Base-by-base conservation (phyloP, 1,140 invertebrate genomes). In the Drosophila paulistorum region DNA sequence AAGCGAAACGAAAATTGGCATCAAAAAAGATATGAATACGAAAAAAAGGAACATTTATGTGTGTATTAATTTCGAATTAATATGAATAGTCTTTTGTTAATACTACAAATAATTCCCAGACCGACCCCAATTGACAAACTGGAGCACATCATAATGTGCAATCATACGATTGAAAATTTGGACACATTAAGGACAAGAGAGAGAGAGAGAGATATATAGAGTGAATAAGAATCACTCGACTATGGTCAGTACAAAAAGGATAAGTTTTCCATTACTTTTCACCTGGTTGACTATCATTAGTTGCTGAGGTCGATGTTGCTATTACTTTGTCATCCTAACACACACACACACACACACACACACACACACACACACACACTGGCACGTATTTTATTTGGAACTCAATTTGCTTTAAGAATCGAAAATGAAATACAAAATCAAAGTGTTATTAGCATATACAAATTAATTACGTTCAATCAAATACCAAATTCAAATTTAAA, bases 11-110 rank as follows among this genome's bases (percentile, higher is more conserved):
- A 85, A 82, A 78, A 45, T 69, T 85, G 80, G 68, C 79, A 51
- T 51, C 45, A 86, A 83, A 89, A 83, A 77, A 76, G 74, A 76
- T 75, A 89, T 80, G 86, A 65, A 87, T 81, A 87, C 84, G 77
- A 87, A 79, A 85, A 74, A 89, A 87, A 81, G 81, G 70, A 55
- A 79, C 41, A 74, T 73, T 79, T 77, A 65, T 71, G 57, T 79
- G 70, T 87, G 72, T 77, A 65, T 81, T 79, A 72, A 78, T 79
- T 78, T 77, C 57, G 75, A 68, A 79, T 76, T 69, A 65, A 69
- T 77, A 35, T 58, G 30, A 37, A 7, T 35, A 26, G 54, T 70
- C 61, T 68, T 57, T 79, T 65, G 45, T 51, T 58, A 58, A 58
- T 9, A 17, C 14, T 57, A 57, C 3, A 57, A 35, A 37, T 58